Evolutionary conservation across 2,113 vertebrate genomes (phyloP), one percentile per base, ranked within the genome.

Genomic region (Muntiacus muntjak): DNA sequence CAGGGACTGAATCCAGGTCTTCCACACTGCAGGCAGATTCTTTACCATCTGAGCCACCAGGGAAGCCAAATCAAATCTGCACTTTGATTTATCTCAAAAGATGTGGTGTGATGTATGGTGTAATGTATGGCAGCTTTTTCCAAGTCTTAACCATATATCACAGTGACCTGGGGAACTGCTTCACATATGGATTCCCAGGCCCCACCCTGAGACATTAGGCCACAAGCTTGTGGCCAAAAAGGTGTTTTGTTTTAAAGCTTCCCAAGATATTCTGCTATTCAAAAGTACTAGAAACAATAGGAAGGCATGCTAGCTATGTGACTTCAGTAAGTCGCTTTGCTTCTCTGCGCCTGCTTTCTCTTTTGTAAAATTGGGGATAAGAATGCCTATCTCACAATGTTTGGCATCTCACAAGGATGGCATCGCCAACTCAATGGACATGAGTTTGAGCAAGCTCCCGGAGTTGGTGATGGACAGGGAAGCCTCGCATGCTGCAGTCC

Each of bases 41-140:
- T 6, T 40, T 71, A 40, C n/a, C 16, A 23, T 71, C 67, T 71
- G 67, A 71, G 67, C 19, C n/a, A 71, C n/a, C 10, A 40, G 67
- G 19, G 10, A 71, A 71, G 67, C 67, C 67, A 71, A 76, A 76
- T 40, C 1, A 0, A 76, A 76, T 25, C 23, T 76, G 71, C 71
- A 26, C 28, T 76, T 26, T 26, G 71, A 43, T 97, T 87, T 93
- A 83, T 74, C 93, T 92, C 83, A 85, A 88, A 93, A 87, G n/a
- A 88, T 47, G 15, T 36, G 45, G 2, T n/a, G 1, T 54, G 23
- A 87, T 45, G 25, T 11, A 84, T 19, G 6, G 6, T 52, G 19
- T 40, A n/a, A 88, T 17, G 1, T 10, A 71, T 43, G 28, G 50
- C 57, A 26, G 13, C 26, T 12, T 54, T 84, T 90, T 82, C 58